Evolutionary conservation across 2,797 vertebrate genomes (phyloP).

Genomic region (Onychomys arenicola): DNA sequence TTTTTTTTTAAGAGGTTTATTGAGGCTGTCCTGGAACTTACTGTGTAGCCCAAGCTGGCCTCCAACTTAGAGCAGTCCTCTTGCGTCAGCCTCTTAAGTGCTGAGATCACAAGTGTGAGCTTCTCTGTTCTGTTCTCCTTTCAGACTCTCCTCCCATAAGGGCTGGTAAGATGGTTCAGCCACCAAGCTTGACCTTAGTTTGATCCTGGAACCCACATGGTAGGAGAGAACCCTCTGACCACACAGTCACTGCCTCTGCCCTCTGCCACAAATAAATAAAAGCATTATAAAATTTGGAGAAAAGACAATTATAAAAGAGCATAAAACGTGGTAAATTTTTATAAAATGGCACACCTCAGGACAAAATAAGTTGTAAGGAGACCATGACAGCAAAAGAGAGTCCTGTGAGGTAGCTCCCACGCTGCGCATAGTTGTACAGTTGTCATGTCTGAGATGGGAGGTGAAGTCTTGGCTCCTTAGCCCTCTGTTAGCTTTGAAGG

Average conservation of each 20-base stretch:
- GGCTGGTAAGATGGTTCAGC: not conserved
- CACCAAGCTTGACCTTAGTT: not conserved
- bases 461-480: not conserved
- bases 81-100: not conserved
- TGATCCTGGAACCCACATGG: not conserved
- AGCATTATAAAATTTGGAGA: not conserved
- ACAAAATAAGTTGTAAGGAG: not conserved
- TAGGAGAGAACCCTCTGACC: not conserved
- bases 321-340: slow-evolving; percentile 18
- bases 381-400: not conserved
- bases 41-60: not conserved
- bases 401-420: not conserved
- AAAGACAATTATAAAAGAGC: not conserved
- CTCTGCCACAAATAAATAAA: not conserved
- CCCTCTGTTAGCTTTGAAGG: not conserved
- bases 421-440: not conserved
- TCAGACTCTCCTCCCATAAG: not conserved
- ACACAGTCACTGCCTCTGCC: not conserved
- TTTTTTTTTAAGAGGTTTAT: not conserved
- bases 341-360: not conserved
- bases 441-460: not conserved
- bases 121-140: not conserved
- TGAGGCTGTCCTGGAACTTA: not conserved
- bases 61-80: not conserved
- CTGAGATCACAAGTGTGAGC: not conserved